These are phyloP conservation scores for Eupsittula cactorum DNA, from an alignment of 2,113 vertebrate species.

Conservation along the genomic window DNA sequence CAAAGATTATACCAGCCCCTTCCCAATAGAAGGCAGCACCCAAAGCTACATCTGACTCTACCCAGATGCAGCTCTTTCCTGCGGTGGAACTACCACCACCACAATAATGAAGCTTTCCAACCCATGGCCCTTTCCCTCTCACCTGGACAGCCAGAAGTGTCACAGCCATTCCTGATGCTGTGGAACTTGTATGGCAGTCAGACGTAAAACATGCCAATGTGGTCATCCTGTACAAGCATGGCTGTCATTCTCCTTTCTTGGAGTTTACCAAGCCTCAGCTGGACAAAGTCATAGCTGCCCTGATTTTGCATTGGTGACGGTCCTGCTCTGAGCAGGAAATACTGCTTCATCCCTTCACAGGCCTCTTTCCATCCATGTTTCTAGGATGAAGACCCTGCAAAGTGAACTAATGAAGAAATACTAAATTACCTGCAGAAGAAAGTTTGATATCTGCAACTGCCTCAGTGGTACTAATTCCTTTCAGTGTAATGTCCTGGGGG, in stretches of 20 bases:
- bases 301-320: not conserved
- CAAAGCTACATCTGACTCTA: not conserved
- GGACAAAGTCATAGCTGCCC: not conserved
- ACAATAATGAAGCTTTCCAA: not conserved
- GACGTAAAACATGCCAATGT: not conserved
- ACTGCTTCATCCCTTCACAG: not conserved
- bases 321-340: not conserved
- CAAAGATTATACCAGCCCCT: not conserved
- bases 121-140: not conserved
- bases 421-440: conserved; percentile 88
- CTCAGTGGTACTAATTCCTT: conserved; percentile 76
- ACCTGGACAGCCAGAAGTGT: not conserved
- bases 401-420: conserved; percentile 3
- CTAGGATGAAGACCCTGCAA: not conserved
- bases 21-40: not conserved
- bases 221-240: not conserved
- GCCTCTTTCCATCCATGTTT: not conserved
- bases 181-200: not conserved
- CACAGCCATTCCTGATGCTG: not conserved
- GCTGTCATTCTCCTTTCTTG: not conserved
- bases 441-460: conserved; percentile 91
- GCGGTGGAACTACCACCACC: not conserved
- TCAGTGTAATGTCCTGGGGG: conserved; percentile 81
- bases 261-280: not conserved
- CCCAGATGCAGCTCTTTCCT: not conserved